Conservation (phyloP, 2,113 vertebrate genomes). For the Syngnathoides biaculeatus region DNA sequence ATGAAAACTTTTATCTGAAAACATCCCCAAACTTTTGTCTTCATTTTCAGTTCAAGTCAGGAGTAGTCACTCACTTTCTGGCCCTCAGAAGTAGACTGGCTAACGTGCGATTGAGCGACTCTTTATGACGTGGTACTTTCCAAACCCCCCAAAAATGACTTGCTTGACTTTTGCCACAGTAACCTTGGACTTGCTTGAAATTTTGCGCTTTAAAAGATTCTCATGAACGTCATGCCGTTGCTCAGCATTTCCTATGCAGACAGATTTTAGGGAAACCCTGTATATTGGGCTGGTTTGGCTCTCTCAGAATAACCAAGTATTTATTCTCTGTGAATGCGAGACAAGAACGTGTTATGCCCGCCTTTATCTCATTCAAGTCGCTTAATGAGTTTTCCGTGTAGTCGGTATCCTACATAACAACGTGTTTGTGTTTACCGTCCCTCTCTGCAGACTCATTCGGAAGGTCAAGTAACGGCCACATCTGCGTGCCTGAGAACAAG, state of each 20-base stretch:
- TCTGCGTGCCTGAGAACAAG: background rate
- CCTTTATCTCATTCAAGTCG: background rate
- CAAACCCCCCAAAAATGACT: background rate
- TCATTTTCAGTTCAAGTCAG: too few relatives aligned
- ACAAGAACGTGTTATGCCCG: background rate
- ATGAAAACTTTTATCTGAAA: too few relatives aligned
- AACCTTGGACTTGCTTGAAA: background rate
- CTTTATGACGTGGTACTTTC: too few relatives aligned
- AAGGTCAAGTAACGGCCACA: background rate
- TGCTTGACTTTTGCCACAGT: background rate
- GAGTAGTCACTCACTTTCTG: too few relatives aligned
- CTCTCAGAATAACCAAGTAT: too few relatives aligned
- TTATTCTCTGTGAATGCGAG: background rate
- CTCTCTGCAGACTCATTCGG: background rate
- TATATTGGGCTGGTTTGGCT: too few relatives aligned
- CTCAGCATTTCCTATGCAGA: too few relatives aligned
- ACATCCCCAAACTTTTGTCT: too few relatives aligned
- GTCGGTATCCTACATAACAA: conserved; percentile 12
- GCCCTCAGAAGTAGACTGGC: too few relatives aligned
- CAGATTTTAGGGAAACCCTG: too few relatives aligned
- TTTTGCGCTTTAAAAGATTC: background rate
- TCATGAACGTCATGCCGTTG: too few relatives aligned
- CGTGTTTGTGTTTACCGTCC: background rate
- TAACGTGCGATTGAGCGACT: too few relatives aligned
- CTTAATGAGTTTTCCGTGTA: conserved; percentile 11